phyloP scores from a whole-genome alignment of 1,140 invertebrate species.

The Hypsibius dujardini region DNA sequence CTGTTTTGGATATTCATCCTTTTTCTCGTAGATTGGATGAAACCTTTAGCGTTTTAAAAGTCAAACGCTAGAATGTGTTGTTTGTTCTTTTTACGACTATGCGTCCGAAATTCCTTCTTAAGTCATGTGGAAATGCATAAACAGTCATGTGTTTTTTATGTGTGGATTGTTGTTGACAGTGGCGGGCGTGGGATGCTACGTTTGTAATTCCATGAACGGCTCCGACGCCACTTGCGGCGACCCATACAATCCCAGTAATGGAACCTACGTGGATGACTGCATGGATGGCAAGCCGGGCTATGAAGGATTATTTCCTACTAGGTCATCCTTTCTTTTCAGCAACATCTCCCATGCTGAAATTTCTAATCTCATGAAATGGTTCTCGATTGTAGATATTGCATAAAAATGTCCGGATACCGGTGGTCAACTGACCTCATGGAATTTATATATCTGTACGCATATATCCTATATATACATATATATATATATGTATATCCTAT shows the following conservation, averaged over 20 bases:
- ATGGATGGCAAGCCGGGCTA: background rate
- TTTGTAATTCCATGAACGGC: slow-evolving; percentile 1
- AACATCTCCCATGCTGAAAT: too few relatives aligned
- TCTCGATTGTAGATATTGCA: background rate
- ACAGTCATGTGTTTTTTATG: too few relatives aligned
- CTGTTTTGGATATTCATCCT: too few relatives aligned
- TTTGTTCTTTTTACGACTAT: too few relatives aligned
- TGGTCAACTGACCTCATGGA: background rate
- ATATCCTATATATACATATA: background rate
- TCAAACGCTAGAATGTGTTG: too few relatives aligned
- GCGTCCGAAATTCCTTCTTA: too few relatives aligned
- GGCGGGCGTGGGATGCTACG: background rate
- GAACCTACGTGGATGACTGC: background rate
- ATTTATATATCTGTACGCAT: slow-evolving; percentile 1
- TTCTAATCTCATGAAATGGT: too few relatives aligned
- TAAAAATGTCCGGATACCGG: background rate
- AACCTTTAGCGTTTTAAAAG: too few relatives aligned
- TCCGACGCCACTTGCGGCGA: background rate
- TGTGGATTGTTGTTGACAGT: too few relatives aligned
- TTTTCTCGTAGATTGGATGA: too few relatives aligned
- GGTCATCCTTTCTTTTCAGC: too few relatives aligned
- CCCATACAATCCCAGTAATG: background rate
- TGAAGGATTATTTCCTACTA: background rate
- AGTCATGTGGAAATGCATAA: too few relatives aligned
- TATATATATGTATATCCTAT: background rate